Percentiles rank a stretch among this genome's conserved stretches.
Evolutionary conservation across 2,797 vertebrate species (phyloP).

Genomic region (Oreochromis grahami): DNA sequence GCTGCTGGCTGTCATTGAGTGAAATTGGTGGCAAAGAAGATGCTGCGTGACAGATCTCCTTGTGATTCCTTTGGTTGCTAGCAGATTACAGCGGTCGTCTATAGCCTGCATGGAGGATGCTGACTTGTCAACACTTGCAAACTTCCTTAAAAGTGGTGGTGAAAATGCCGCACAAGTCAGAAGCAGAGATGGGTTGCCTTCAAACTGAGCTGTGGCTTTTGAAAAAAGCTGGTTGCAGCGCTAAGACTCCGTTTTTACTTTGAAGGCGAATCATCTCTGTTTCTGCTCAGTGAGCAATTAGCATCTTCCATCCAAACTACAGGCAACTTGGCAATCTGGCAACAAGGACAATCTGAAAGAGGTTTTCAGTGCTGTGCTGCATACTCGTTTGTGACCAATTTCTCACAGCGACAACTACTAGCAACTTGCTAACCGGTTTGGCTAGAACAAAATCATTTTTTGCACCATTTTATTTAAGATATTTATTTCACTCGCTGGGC

Average conservation of each 20-base stretch:
- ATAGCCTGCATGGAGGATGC: background rate
- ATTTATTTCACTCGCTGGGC: background rate
- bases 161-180: background rate
- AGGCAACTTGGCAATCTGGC: background rate
- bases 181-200: background rate
- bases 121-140: background rate
- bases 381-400: background rate
- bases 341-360: fast-evolving
- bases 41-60: background rate
- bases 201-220: background rate
- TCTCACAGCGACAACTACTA: background rate
- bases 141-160: fast-evolving
- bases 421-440: background rate
- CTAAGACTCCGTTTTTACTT: background rate
- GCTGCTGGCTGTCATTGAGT: background rate
- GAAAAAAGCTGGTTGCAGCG: background rate
- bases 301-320: background rate
- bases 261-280: background rate
- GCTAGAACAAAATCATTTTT: background rate
- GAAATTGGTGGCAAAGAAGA: background rate
- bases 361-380: background rate
- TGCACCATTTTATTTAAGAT: background rate
- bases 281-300: background rate
- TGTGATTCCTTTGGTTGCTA: background rate
- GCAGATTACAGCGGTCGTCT: background rate